Conservation (phyloP, 1,140 invertebrate species). For the Ceratina calcarata region DNA sequence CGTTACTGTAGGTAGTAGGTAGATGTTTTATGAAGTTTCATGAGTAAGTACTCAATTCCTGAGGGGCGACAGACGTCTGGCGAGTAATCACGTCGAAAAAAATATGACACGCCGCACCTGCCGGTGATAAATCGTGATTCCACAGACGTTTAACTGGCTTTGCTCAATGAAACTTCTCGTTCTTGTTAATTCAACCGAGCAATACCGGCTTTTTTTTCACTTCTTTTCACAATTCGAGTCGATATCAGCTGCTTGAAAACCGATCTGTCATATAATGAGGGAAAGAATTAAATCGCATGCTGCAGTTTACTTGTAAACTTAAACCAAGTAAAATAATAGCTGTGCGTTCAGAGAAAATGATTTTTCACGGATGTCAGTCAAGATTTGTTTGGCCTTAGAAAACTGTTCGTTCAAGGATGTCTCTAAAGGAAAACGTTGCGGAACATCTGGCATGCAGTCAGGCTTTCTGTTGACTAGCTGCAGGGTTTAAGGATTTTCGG, state of each 20-base stretch:
- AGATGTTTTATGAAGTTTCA: too few species aligned
- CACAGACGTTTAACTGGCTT: background rate
- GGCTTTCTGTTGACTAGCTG: background rate
- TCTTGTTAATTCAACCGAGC: background rate
- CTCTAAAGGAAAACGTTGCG: background rate
- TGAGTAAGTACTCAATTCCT: background rate
- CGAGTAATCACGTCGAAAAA: constrained; percentile 22
- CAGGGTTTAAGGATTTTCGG: background rate
- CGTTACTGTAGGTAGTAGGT: too few species aligned
- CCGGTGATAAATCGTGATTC: constrained; percentile 20
- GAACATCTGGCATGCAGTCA: background rate
- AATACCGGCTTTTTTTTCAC: background rate
- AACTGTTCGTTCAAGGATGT: background rate
- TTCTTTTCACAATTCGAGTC: background rate
- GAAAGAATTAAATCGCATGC: background rate
- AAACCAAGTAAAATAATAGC: too few species aligned
- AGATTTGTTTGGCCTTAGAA: background rate
- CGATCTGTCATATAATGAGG: background rate
- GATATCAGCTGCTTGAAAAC: background rate
- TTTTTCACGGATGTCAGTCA: too few species aligned
- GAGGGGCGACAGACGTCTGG: background rate
- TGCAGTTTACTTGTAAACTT: too few species aligned
- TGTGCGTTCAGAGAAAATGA: too few species aligned
- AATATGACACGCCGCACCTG: constrained; percentile 42
- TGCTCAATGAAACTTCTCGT: background rate